phyloP scores from a whole-genome alignment of 2,888 invertebrate species.

The Sinopyrophorus schimmeli region DNA sequence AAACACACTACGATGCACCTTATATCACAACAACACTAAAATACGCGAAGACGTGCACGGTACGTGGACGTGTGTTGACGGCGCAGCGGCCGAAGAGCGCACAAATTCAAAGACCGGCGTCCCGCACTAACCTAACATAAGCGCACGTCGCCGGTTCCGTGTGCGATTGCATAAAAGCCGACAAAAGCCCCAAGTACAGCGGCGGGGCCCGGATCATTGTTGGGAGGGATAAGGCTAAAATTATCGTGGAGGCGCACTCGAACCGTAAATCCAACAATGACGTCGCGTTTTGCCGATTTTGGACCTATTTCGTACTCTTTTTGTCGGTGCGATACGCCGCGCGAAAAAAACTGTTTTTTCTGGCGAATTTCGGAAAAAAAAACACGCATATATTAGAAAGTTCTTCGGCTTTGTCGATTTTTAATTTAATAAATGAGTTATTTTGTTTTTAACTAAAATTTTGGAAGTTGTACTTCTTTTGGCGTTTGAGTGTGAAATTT shows the following conservation, averaged over 20 bases:
- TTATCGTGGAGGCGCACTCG: conserved; percentile 7
- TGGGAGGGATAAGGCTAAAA: conserved; percentile 17
- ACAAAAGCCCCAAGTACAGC: conserved; percentile 20
- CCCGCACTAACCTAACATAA: conserved; percentile 44
- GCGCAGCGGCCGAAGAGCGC: conserved; percentile 30
- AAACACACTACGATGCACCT: conserved; percentile 20
- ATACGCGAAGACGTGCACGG: conserved; percentile 21
- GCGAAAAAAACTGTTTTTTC: background rate
- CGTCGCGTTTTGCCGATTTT: background rate
- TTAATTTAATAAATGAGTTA: no score
- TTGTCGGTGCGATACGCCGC: no score
- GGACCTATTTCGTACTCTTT: no score
- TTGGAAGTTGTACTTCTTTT: no score
- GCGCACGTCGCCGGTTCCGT: conserved; percentile 31
- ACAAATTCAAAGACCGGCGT: conserved; percentile 31
- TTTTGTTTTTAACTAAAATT: no score
- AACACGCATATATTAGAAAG: no score
- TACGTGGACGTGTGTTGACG: conserved; percentile 15
- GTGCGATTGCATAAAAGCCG: conserved; percentile 32
- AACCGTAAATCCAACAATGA: background rate
- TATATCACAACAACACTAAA: conserved; percentile 20
- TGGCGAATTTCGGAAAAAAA: no score
- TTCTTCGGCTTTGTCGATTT: no score
- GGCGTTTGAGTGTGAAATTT: no score
- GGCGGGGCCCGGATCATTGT: conserved; percentile 14